Conservation (phyloP, 2,113 vertebrate genomes). For the Pomatorhinus ruficollis region DNA sequence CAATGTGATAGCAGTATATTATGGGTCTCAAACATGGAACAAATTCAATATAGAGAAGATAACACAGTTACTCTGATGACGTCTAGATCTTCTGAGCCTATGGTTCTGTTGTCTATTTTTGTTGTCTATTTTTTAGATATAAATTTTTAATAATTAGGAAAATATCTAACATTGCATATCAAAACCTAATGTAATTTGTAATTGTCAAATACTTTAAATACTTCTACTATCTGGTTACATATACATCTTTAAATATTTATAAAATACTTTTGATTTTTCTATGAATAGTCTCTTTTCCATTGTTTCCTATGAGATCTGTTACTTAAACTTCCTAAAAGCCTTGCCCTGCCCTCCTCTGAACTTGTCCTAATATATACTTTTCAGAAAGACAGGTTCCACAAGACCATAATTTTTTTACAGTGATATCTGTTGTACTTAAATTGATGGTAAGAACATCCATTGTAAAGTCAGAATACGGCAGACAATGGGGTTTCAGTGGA, state of each 20-base stretch:
- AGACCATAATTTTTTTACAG: background rate
- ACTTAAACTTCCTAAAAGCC: background rate
- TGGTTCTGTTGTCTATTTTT: background rate
- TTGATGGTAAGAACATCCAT: background rate
- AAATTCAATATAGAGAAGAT: background rate
- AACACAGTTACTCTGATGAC: background rate
- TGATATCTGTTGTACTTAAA: background rate
- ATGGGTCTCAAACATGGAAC: background rate
- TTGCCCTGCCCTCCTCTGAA: background rate
- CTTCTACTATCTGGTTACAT: background rate
- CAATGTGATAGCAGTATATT: background rate
- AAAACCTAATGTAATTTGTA: background rate
- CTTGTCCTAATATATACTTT: background rate
- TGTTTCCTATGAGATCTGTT: background rate
- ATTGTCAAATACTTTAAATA: background rate
- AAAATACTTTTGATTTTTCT: background rate
- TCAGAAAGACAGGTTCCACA: background rate
- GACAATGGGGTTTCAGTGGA: background rate
- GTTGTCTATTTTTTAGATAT: background rate
- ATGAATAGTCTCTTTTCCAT: background rate
- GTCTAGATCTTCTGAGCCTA: background rate
- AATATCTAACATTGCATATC: background rate
- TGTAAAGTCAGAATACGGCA: background rate
- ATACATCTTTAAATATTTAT: background rate
- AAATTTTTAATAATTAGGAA: background rate